A percentile compares a stretch with the other conserved stretches of the same genome.
phyloP scores from a whole-genome alignment of 1,140 invertebrate genomes.

The Pissodes strobi region DNA sequence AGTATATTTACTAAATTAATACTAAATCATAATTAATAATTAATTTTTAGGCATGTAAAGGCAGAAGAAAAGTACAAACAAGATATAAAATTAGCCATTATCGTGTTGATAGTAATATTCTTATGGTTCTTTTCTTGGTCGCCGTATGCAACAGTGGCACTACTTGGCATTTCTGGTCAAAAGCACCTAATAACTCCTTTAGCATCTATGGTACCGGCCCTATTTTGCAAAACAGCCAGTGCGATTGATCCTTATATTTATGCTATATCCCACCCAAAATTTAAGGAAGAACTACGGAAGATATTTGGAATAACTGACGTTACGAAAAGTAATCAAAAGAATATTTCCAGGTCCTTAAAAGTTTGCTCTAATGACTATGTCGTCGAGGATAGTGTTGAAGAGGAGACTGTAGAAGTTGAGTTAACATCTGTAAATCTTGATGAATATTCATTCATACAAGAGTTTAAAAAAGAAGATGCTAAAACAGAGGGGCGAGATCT shows the following conservation, averaged over 20 bases:
- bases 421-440: no score
- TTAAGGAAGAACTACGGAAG: slow-evolving; percentile 48
- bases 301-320: slow-evolving; percentile 21
- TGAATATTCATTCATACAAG: no score
- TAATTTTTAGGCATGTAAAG: slow-evolving; percentile 58
- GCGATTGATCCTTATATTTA: slow-evolving; percentile 78
- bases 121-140: slow-evolving; percentile 79
- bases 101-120: slow-evolving; percentile 68
- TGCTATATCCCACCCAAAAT: slow-evolving; percentile 71
- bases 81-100: slow-evolving; percentile 68
- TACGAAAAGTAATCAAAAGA: background rate
- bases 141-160: slow-evolving; percentile 72
- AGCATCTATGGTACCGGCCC: slow-evolving; percentile 73
- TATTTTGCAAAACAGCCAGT: slow-evolving; percentile 75
- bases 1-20: background rate
- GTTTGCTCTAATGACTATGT: no score
- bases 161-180: slow-evolving; percentile 70
- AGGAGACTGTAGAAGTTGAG: no score
- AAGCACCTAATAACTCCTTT: slow-evolving; percentile 67
- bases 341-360: no score
- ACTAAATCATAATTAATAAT: background rate
- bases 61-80: slow-evolving; percentile 68
- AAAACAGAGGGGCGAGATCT: no score
- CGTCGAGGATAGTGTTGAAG: no score
- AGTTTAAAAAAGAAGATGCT: no score